These are phyloP conservation scores for Electrophaes corylata DNA, from an alignment of 2,888 invertebrate genomes.

Conservation along the genomic window DNA sequence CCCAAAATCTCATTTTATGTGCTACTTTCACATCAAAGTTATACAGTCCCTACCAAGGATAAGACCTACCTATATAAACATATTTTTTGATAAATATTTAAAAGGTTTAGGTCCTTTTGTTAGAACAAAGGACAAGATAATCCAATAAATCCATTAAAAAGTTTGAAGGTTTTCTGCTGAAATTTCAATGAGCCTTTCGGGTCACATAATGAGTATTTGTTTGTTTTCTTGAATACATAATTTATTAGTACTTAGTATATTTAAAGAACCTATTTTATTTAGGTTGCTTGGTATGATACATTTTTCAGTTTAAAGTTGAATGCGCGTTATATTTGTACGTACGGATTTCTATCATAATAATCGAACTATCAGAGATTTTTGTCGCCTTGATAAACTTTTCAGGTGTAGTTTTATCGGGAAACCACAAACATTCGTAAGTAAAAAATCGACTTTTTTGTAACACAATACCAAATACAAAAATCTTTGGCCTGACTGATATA, in stretches of 20 bases:
- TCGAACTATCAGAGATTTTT: too few species aligned
- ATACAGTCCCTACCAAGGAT: conserved; percentile 10
- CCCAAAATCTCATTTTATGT: not conserved
- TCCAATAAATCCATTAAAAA: conserved; percentile 48
- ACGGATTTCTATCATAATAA: too few species aligned
- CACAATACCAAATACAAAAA: too few species aligned
- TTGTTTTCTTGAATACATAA: conserved; percentile 3
- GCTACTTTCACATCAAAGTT: conserved; percentile 23
- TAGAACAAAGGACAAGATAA: conserved; percentile 40
- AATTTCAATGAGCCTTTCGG: conserved; percentile 28
- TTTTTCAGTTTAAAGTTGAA: too few species aligned
- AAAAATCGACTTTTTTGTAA: too few species aligned
- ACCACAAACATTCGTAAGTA: too few species aligned
- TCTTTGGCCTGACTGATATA: too few species aligned
- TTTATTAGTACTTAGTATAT: not conserved
- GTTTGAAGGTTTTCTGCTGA: conserved; percentile 35
- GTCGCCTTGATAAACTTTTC: too few species aligned
- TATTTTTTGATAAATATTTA: conserved; percentile 36
- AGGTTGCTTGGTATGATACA: too few species aligned
- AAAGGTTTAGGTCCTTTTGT: conserved; percentile 36
- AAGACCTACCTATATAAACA: conserved; percentile 19
- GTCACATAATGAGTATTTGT: conserved; percentile 17
- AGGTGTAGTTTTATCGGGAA: too few species aligned
- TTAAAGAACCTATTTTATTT: too few species aligned
- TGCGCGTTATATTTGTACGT: too few species aligned